phyloP scores from a whole-genome alignment of 1,140 invertebrate genomes.

The Drosophila sechellia region DNA sequence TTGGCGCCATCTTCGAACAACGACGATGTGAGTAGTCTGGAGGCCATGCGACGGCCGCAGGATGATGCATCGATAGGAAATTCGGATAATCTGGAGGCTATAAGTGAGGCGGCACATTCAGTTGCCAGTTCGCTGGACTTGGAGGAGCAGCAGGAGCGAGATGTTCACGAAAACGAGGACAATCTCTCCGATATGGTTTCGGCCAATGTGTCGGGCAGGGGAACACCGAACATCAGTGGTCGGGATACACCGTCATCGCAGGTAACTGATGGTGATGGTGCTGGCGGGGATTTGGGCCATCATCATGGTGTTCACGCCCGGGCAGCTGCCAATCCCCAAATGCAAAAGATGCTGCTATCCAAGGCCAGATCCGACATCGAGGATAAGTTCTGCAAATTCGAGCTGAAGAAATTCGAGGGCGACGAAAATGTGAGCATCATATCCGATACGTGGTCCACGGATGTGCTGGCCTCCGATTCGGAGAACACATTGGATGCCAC shows the following conservation, averaged over 20 bases:
- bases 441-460: conserved; percentile 98
- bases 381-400: conserved; percentile 99
- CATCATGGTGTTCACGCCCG: conserved; percentile 82
- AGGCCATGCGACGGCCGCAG: conserved; percentile 86
- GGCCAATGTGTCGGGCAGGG: conserved; percentile 96
- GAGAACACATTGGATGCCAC: conserved; percentile 90
- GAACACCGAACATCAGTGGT: conserved; percentile 91
- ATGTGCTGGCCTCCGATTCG: conserved; percentile 97
- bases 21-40: conserved; percentile 71
- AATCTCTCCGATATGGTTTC: conserved; percentile 98
- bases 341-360: conserved; percentile 88
- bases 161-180: conserved; percentile 87
- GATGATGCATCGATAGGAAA: conserved; percentile 95
- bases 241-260: conserved; percentile 97
- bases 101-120: conserved; percentile 95
- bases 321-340: conserved; percentile 85
- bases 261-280: conserved; percentile 90
- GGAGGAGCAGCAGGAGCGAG: conserved; percentile 94
- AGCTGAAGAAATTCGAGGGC: conserved; percentile 95
- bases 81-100: conserved; percentile 96
- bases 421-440: conserved; percentile 98
- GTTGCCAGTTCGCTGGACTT: conserved; percentile 95
- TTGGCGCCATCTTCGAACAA: conserved; percentile 66
- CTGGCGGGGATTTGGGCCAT: conserved; percentile 62
- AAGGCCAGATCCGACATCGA: conserved; percentile 96